Base-by-base conservation (phyloP, 2,113 vertebrate genomes). In the Oreotrochilus melanogaster region DNA sequence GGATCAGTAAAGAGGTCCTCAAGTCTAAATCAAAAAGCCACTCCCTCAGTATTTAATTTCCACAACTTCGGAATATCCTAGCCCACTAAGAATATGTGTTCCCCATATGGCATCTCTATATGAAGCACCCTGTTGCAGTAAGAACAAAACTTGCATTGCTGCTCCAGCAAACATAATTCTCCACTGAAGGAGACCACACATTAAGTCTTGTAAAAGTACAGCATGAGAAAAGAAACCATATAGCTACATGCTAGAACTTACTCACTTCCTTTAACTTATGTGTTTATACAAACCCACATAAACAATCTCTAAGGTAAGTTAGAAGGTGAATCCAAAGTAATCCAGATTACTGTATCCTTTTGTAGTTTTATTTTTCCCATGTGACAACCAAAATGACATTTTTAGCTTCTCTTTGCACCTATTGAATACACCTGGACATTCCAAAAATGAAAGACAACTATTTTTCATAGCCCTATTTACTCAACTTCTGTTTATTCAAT, bases 351-450 rank as follows among this genome's bases (percentile, higher is more conserved):
- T 78, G 31, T 30, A 37, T 54, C 43, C 61, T 93, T 83, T 7
- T 72, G 50, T 47, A 71, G 30, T 53, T 93, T 88, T 83, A 69
- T 84, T 95, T 95, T 54, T 27, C 31, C 30, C 23, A 73, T 69
- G n/a, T 1, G 53, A 89, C 50, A 92, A 82, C 5, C 76, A 33
- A 62, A 65, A 53, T 31, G 16, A 76, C 28, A 89, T 51, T 91
- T 86, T 51, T 45, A 86, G 51, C 72, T 95, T 65, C 23, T 39
- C 70, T 90, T 83, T 16, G 25, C 51, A 57, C 33, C 37, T 82
- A 75, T 92, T 78, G 45, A 95, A 88, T 65, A 86, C 24, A 91
- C 10, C 39, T 81, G 76, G 89, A 91, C 69, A 82, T 67, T 86
- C 39, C 67, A 54, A 69, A 90, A 93, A 74, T 50, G 84, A 78